These are phyloP conservation scores for Ariolimax columbianus DNA, from an alignment of 2,888 invertebrate genomes.

Conservation along the genomic window DNA sequence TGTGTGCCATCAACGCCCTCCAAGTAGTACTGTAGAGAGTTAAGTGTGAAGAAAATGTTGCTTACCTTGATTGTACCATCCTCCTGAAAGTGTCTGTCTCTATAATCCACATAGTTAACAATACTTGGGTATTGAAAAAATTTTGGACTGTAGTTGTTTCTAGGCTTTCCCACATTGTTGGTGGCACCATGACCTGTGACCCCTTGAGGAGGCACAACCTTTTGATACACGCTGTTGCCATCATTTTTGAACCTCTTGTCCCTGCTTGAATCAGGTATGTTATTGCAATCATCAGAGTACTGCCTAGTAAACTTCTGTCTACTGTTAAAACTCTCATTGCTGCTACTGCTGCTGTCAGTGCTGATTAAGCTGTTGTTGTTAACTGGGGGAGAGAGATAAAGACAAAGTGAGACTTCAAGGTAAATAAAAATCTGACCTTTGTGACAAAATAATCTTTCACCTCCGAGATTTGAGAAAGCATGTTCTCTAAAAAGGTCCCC, in stretches of 20 bases:
- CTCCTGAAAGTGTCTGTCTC: neutral
- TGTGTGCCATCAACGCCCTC: no score
- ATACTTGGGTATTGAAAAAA: neutral
- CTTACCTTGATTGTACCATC: neutral
- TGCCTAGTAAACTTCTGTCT: constrained; percentile 46
- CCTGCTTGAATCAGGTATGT: constrained; percentile 13
- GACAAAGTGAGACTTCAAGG: neutral
- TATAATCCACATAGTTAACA: neutral
- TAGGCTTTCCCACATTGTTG: no score
- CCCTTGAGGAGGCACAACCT: neutral
- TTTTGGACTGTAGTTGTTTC: neutral
- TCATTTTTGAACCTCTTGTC: constrained; percentile 26
- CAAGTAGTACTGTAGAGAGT: no score
- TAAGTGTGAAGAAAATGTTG: no score
- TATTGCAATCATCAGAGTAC: constrained; percentile 60
- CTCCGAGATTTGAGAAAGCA: no score
- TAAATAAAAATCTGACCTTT: neutral
- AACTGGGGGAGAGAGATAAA: neutral
- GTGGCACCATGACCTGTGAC: neutral
- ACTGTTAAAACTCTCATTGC: neutral
- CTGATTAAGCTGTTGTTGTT: neutral
- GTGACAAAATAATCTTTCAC: neutral
- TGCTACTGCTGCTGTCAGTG: neutral
- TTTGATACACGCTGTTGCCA: neutral
- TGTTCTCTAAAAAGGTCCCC: no score